Conservation (phyloP, 2,113 vertebrate species). For the Carassius auratus region DNA sequence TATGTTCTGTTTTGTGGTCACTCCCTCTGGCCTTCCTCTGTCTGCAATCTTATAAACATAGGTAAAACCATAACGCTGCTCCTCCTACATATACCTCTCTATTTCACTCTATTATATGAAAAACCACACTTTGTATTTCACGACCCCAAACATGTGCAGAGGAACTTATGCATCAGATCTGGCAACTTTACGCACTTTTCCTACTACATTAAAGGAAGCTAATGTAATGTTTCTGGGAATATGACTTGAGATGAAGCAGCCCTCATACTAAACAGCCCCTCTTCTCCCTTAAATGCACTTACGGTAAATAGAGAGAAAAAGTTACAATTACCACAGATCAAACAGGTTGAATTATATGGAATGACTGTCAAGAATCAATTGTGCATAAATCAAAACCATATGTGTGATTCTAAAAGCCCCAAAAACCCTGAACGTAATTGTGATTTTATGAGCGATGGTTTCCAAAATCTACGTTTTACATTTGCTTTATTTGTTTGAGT, state of each 20-base stretch:
- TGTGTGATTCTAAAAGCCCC: too few relatives aligned
- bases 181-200: background rate
- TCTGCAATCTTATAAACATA: constrained; percentile 74
- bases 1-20: constrained; percentile 38
- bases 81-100: background rate
- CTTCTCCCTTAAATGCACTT: constrained; percentile 7
- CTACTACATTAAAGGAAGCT: background rate
- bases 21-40: constrained; percentile 55
- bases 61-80: constrained; percentile 56
- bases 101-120: background rate
- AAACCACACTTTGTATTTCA: constrained; percentile 3
- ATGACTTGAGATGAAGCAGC: background rate
- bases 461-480: too few relatives aligned
- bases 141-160: background rate
- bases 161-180: background rate
- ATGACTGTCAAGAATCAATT: too few relatives aligned
- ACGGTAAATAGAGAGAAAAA: constrained; percentile 31
- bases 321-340: background rate
- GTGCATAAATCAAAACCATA: too few relatives aligned
- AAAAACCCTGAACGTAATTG: too few relatives aligned
- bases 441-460: too few relatives aligned
- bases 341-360: constrained; percentile 1
- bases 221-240: background rate
- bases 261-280: constrained; percentile 8
- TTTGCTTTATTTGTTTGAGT: too few relatives aligned